Evolutionary conservation across 2,797 vertebrate genomes (phyloP), one percentile per base, ranked within the genome.

Genomic region (Phylloscopus collybita): DNA sequence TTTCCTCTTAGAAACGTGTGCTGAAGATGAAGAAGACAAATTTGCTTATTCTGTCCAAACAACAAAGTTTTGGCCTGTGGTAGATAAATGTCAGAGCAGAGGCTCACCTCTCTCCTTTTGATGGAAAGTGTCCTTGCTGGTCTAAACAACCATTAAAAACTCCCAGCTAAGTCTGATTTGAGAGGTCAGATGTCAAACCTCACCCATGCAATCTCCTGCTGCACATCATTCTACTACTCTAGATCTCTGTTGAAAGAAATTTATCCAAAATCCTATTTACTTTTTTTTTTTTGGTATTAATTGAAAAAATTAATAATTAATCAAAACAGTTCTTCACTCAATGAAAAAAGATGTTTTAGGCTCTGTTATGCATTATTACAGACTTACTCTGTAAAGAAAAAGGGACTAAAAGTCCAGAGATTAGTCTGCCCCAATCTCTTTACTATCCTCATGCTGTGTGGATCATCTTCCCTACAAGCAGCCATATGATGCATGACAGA

Each of bases 151-250:
- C 72, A 92, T 93, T 71, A 91, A 86, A 96, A 89, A 81, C 42
- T 84, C 62, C 32, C 61, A 80, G 27, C 74, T 87, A 93, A 73
- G 29, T 69, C 90, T 95, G 65, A 84, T 95, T 88, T 10, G 22
- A 88, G 81, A 91, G 60, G 38, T 44, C 72, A 92, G 72, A 88
- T 42, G 51, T 95, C 91, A 96, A 76, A 94, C 95, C 86, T 90
- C 86, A 96, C 89, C 82, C 90, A 54, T 34, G 56, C 57, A 74
- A 83, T 90, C 92, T 95, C 84, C 86, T 83, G 65, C 54, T 94
- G 42, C 71, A 56, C 83, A 73, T 91, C 66, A 71, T 83, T 94
- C 94, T 92, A 61, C 81, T 94, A 64, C 88, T 95, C 86, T 93
- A 45, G 16, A 90, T 94, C 65, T 80, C 62, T 80, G 38, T 76